These are phyloP conservation scores for Cichlasoma orientale DNA, from an alignment of 2,797 vertebrate genomes.

Conservation along the genomic window DNA sequence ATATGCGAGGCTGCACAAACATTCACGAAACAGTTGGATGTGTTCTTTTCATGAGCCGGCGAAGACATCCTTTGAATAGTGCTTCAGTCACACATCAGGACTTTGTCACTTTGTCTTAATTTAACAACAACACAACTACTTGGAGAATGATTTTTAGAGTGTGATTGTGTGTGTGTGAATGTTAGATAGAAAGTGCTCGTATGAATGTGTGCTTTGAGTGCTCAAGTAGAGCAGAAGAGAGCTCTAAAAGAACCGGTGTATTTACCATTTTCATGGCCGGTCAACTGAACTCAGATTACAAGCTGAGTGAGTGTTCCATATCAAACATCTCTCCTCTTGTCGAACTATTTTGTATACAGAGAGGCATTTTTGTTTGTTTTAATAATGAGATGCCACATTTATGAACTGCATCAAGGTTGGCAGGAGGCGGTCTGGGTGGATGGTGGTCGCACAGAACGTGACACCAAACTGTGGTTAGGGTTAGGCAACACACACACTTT, in stretches of 20 bases:
- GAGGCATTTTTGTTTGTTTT: not conserved
- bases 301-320: too few relatives aligned
- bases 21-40: not conserved
- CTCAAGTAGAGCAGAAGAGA: too few relatives aligned
- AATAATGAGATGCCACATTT: not conserved
- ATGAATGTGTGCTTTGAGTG: too few relatives aligned
- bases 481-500: not conserved
- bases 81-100: not conserved
- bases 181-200: too few relatives aligned
- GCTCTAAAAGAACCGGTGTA: too few relatives aligned
- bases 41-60: not conserved
- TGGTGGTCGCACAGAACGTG: not conserved
- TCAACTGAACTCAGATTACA: too few relatives aligned
- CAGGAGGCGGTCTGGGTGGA: not conserved
- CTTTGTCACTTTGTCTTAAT: not conserved
- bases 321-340: too few relatives aligned
- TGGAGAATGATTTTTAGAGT: not conserved
- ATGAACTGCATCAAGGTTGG: not conserved
- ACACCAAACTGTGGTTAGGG: not conserved
- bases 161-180: too few relatives aligned
- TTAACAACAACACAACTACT: not conserved
- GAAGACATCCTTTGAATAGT: not conserved
- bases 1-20: fast-evolving
- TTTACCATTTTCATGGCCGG: too few relatives aligned
- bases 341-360: not conserved